Evolutionary conservation across 2,888 invertebrate species (phyloP).

Genomic region (Eupithecia subumbrata): DNA sequence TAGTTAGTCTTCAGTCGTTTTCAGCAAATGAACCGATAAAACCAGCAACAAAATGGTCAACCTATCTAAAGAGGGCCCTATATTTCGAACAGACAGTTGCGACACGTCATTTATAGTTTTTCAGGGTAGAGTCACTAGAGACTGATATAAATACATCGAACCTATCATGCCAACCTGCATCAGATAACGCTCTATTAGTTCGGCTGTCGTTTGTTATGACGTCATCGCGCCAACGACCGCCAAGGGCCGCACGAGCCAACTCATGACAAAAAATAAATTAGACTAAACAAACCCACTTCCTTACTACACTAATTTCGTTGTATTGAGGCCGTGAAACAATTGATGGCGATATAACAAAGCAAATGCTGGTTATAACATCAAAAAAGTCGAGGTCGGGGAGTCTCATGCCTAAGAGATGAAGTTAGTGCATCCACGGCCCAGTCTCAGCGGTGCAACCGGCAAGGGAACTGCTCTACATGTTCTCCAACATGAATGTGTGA

Average conservation of each 20-base stretch:
- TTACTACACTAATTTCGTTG: constrained; percentile 5
- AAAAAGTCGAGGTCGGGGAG: not conserved
- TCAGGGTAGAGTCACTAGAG: not conserved
- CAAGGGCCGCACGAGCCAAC: constrained; percentile 28
- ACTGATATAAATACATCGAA: not conserved
- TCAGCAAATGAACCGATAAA: not conserved
- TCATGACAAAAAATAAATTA: constrained; percentile 33
- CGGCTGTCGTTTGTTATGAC: constrained; percentile 37
- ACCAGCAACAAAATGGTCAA: not conserved
- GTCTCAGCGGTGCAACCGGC: not conserved
- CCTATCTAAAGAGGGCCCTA: not conserved
- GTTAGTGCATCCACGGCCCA: not conserved
- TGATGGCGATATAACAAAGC: not conserved
- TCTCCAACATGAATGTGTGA: not conserved
- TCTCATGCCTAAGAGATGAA: too few species aligned
- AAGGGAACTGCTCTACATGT: not conserved
- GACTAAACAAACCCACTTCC: constrained; percentile 28
- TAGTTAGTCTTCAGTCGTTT: not conserved
- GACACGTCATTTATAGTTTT: not conserved
- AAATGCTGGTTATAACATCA: not conserved
- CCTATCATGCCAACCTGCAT: constrained; percentile 20
- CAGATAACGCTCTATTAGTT: constrained; percentile 33
- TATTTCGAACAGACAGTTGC: not conserved
- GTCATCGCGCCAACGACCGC: constrained; percentile 39
- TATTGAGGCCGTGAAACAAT: constrained; percentile 1